Evolutionary conservation across 2,797 vertebrate genomes (phyloP).

Genomic region (Sebastes taczanowskii): DNA sequence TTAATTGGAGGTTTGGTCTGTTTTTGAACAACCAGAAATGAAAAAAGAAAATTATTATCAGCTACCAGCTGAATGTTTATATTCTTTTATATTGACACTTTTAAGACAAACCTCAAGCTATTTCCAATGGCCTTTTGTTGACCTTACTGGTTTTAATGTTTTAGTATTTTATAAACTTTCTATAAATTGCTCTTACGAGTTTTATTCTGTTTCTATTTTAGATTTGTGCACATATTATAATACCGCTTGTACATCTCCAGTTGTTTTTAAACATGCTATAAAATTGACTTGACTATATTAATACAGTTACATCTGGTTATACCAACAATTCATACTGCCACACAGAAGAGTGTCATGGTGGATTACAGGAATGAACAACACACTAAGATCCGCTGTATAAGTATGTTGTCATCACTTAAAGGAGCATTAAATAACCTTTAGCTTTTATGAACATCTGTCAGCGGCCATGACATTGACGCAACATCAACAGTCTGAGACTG

Average conservation of each 20-base stretch:
- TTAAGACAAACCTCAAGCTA: no score
- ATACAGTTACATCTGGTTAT: not conserved
- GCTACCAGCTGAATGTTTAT: not conserved
- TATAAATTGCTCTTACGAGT: no score
- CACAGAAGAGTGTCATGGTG: not conserved
- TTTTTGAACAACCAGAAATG: no score
- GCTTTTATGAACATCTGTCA: not conserved
- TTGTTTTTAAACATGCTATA: no score
- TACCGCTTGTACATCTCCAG: no score
- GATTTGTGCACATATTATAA: no score
- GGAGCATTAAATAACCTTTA: not conserved
- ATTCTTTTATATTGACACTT: not conserved
- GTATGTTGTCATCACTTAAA: not conserved
- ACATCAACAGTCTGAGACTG: not conserved
- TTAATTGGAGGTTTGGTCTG: no score
- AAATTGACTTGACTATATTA: not conserved
- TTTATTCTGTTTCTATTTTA: no score
- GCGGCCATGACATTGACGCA: not conserved
- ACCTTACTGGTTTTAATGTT: no score
- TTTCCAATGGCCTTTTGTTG: accelerated
- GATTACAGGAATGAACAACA: not conserved
- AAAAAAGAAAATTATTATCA: not conserved
- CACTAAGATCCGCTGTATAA: not conserved
- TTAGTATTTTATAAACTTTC: no score
- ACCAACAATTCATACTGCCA: not conserved